These are phyloP conservation scores for Notospermus geniculatus DNA, from an alignment of 1,140 invertebrate genomes.

Conservation along the genomic window DNA sequence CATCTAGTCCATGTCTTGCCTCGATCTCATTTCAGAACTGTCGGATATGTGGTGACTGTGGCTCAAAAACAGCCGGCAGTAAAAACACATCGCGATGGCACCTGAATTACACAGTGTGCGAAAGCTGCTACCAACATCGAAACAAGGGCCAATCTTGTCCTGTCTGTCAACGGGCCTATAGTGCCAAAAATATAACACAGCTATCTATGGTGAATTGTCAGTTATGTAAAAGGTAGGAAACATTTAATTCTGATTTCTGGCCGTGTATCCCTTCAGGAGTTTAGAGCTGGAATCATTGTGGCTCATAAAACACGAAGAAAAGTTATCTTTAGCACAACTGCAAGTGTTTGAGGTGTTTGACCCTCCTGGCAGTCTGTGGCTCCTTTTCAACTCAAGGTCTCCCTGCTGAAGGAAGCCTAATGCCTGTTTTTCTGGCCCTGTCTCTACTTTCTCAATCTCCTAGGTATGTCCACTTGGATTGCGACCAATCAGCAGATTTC, in stretches of 20 bases:
- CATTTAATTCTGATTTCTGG: no score
- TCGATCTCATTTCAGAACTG: constrained; percentile 65
- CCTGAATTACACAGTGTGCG: constrained; percentile 93
- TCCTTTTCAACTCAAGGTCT: no score
- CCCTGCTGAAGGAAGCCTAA: no score
- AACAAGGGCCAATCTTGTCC: constrained; percentile 95
- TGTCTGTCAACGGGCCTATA: constrained; percentile 89
- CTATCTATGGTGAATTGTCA: constrained; percentile 88
- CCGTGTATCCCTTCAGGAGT: no score
- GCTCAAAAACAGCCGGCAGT: constrained; percentile 87
- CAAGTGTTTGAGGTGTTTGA: no score
- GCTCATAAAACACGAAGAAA: no score
- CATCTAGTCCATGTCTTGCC: no score
- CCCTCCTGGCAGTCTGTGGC: no score
- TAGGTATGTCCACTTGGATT: constrained; percentile 83
- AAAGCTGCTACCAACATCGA: constrained; percentile 95
- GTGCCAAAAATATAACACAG: constrained; percentile 54
- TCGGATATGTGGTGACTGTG: constrained; percentile 92
- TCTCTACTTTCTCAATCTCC: no score
- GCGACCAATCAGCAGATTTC: constrained; percentile 81
- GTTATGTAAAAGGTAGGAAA: constrained; percentile 79
- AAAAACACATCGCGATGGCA: constrained; percentile 93
- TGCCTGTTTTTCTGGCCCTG: no score
- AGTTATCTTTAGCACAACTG: no score
- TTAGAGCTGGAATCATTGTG: no score